Evolutionary conservation across 2,888 invertebrate genomes (phyloP), one percentile per base, ranked within the genome.

Genomic region (Gisinianus flammeolus): DNA sequence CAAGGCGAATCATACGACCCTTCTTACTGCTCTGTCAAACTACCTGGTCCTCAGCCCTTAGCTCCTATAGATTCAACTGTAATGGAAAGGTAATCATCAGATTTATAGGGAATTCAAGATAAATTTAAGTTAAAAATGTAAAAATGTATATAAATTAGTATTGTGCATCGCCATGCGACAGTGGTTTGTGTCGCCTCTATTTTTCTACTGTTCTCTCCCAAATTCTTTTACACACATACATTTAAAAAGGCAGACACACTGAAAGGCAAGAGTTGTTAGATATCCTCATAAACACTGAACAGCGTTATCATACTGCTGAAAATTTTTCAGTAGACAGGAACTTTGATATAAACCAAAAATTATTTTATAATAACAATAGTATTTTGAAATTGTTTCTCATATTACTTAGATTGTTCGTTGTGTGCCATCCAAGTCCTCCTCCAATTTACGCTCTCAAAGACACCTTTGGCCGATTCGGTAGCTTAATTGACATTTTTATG

Each of bases 401-500:
- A 3, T 62, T 68, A 68, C n/a, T 31, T 77, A 87, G 87, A 82
- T 86, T 90, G 80, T 90, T 90, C 84, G 88, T 90, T 78, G 89
- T 90, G 22, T 89, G 89, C 82, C 88, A 89, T 82, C 88, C 91
- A 85, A 88, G 89, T 76, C 90, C 95, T 66, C 94, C 96, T 19
- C 92, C 94, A 0, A 89, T 92, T 83, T 90, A 92, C 79, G 92
- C 94, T 30, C 89, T 97, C 85, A 92, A 93, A 85, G 96, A 97
- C 87, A 91, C 94, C 26, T 97, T 97, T 87, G 94, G 94, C 85
- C 91, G 96, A 85, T 97, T 97, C 88, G 96, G 96, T 6, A 91
- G 93, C 86, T 89, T 97, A 12, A 95, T 96, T 78, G 96, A 95
- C 87, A 94, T 96, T 1, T 96, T 95, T 86, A 91, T 96, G 87